Percentiles rank a stretch among this genome's conserved stretches.
These are phyloP conservation scores for Tolmerus cingulatus DNA, from an alignment of 2,888 invertebrate genomes.

Conservation along the genomic window DNA sequence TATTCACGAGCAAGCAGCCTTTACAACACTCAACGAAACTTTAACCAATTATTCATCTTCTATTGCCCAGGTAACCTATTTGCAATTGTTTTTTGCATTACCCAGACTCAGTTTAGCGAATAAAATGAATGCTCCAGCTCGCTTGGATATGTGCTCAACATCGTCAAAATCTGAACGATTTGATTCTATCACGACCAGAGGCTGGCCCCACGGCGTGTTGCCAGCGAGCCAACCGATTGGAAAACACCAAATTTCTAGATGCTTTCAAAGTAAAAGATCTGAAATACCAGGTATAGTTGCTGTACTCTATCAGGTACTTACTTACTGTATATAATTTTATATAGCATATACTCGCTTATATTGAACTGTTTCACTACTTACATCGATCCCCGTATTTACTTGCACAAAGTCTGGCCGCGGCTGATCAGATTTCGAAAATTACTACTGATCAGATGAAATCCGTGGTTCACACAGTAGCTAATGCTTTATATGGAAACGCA, in stretches of 20 bases:
- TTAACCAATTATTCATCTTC: slow-evolving; percentile 69
- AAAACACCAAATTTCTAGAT: slow-evolving; percentile 75
- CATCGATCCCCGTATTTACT: slow-evolving; percentile 75
- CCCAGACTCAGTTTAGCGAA: background rate
- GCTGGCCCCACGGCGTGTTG: slow-evolving; percentile 80
- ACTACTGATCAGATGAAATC: slow-evolving; percentile 58
- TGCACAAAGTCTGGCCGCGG: slow-evolving; percentile 73
- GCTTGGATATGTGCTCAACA: slow-evolving; percentile 92
- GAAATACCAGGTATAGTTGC: slow-evolving; percentile 75
- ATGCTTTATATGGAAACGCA: slow-evolving; percentile 77
- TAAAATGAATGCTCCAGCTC: slow-evolving; percentile 64
- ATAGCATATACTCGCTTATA: slow-evolving; percentile 70
- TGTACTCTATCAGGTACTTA: background rate
- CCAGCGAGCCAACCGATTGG: slow-evolving; percentile 72
- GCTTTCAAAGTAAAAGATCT: slow-evolving; percentile 83
- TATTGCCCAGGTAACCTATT: slow-evolving; percentile 61
- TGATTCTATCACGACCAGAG: slow-evolving; percentile 78
- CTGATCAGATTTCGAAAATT: slow-evolving; percentile 68
- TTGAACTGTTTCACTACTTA: slow-evolving; percentile 74
- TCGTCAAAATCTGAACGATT: slow-evolving; percentile 78
- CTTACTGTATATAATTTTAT: slow-evolving; percentile 45
- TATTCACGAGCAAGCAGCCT: slow-evolving; percentile 82
- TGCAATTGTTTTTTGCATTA: background rate
- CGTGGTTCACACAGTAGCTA: slow-evolving; percentile 63
- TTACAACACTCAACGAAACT: slow-evolving; percentile 79